Conservation (phyloP, 2,888 invertebrate species). For the Cylloceria caligata region DNA sequence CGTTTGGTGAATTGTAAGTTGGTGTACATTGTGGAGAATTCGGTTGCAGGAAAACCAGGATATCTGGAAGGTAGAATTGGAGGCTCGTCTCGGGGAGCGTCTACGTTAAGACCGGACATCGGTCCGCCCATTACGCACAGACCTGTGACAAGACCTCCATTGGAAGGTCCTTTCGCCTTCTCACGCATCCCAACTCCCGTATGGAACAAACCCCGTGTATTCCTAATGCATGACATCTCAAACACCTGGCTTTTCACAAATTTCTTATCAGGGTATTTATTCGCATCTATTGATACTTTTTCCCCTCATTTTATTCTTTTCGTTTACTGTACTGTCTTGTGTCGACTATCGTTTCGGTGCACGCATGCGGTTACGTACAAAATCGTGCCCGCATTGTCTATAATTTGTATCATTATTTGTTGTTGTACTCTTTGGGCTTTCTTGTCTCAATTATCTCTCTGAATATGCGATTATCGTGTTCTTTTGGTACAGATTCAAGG, state of each 20-base stretch:
- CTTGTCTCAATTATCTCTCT: neutral
- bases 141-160: conserved; percentile 88
- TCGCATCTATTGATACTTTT: conserved; percentile 67
- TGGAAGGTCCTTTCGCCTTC: conserved; percentile 96
- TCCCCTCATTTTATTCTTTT: conserved; percentile 43
- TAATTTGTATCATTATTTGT: conserved; percentile 15
- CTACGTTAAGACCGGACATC: conserved; percentile 84
- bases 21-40: conserved; percentile 64
- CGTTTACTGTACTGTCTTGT: conserved; percentile 12
- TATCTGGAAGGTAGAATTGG: conserved; percentile 82
- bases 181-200: conserved; percentile 93
- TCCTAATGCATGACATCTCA: conserved; percentile 89
- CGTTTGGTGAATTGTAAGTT: neutral
- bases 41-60: conserved; percentile 81
- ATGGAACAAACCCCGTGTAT: conserved; percentile 92
- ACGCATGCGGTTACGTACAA: conserved; percentile 8
- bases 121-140: conserved; percentile 85
- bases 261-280: conserved; percentile 90
- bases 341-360: conserved; percentile 19
- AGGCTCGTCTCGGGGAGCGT: conserved; percentile 78
- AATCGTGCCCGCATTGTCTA: conserved; percentile 15
- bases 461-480: neutral
- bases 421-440: conserved; percentile 20
- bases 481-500: conserved; percentile 84
- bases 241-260: conserved; percentile 94